Base-by-base conservation (phyloP, 2,113 vertebrate genomes). In the Siniperca chuatsi region DNA sequence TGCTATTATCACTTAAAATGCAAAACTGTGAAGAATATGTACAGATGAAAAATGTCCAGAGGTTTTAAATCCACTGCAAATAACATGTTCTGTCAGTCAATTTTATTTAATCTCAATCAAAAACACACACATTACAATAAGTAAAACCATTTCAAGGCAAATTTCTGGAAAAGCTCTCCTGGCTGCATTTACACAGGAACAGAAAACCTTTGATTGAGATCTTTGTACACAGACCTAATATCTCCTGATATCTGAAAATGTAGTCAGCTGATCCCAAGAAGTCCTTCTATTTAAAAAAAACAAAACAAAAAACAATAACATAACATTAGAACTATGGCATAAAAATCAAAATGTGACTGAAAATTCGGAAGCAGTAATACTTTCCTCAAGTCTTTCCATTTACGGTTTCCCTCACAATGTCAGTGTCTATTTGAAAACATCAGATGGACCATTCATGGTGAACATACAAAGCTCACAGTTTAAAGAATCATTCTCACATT, bases 31-130 rank as follows among this genome's bases (percentile, higher is more conserved):
- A 52, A 11, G 0, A 44, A 46, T 35, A 40, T 11, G 2, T 44
- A 25, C 8, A 71, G 1, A 75, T 33, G 23, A 42, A 58, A 61
- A 16, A 44, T 12, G 16, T 58, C n/a, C 13, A 23, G 11, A 81
- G 3, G 42, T 35, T 57, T 50, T 25, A 72, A 77, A 77, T 72
- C 8, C 25, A 76, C n/a, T 61, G 3, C 21, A 75, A n/a, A 48
- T 3, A 44, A 44, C 4, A 61, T 81, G 44, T 72, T 86, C n/a
- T 79, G 61, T 81, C 68, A 69, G 48, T 87, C 46, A 73, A 21
- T 69, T 93, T 91, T 89, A 90, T 93, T 93, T 64, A 1, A 83
- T 85, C 42, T 78, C 46, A 78, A 89, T 81, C 60, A 81, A 79
- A 92, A 89, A 74, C 75, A 86, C 16, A 84, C 79, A 78, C 29